These are phyloP conservation scores for Seira sanloemensis DNA, from an alignment of 2,888 invertebrate genomes.

Conservation along the genomic window DNA sequence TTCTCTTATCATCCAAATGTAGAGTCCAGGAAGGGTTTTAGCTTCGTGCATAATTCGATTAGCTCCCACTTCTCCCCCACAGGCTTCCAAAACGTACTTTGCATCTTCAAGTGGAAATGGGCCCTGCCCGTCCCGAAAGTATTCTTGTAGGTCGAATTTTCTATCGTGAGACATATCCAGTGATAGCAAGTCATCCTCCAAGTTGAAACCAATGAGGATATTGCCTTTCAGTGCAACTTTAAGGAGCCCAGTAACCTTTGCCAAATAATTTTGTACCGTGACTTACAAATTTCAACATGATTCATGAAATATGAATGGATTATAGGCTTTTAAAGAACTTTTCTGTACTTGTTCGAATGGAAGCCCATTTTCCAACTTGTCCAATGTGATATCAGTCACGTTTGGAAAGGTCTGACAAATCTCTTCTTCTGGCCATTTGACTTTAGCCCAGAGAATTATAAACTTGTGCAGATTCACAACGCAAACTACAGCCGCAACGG, in stretches of 20 bases:
- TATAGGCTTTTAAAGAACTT: not conserved
- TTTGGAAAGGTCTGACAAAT: slow-evolving; percentile 19
- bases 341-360: slow-evolving; percentile 18
- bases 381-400: not conserved
- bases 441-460: slow-evolving; percentile 22
- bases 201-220: slow-evolving; percentile 12
- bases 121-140: slow-evolving; percentile 18
- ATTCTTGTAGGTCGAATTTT: slow-evolving; percentile 7
- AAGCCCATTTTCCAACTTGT: slow-evolving; percentile 4
- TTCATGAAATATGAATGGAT: not conserved
- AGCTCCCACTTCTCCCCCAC: not conserved
- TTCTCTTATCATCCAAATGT: slow-evolving; percentile 17
- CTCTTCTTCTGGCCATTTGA: slow-evolving; percentile 24
- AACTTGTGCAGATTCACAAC: slow-evolving; percentile 3
- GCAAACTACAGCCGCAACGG: slow-evolving; percentile 22
- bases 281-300: not conserved
- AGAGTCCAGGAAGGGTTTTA: not conserved
- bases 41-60: slow-evolving; percentile 22
- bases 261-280: not conserved
- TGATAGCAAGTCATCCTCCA: not conserved
- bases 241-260: slow-evolving; percentile 10
- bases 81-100: not conserved
- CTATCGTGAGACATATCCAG: slow-evolving; percentile 21
- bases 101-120: slow-evolving; percentile 20
- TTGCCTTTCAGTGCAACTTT: slow-evolving; percentile 2